Percentiles rank a stretch among this genome's conserved stretches.
phyloP scores from a whole-genome alignment of 1,140 invertebrate species.

The Pogonomyrmex barbatus region DNA sequence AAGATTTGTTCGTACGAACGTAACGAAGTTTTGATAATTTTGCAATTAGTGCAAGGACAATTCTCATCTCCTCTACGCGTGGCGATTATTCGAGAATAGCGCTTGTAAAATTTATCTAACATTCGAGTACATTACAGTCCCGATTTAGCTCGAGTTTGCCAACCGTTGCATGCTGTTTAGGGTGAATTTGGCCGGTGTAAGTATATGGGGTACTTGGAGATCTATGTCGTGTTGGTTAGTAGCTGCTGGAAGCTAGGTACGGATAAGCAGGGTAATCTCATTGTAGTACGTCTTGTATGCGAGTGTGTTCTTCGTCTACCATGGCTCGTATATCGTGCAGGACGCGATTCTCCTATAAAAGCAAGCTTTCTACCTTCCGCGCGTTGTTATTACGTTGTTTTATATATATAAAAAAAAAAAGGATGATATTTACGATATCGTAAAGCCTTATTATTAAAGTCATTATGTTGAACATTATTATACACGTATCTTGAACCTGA shows the following conservation, averaged over 20 bases:
- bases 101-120: constrained; percentile 30
- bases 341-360: constrained; percentile 40
- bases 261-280: constrained; percentile 66
- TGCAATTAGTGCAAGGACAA: background rate
- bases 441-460: constrained; percentile 56
- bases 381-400: constrained; percentile 43
- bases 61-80: background rate
- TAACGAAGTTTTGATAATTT: constrained; percentile 21
- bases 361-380: constrained; percentile 12
- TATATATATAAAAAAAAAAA: constrained; percentile 24
- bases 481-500: background rate
- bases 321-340: constrained; percentile 20
- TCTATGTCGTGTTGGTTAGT: constrained; percentile 51
- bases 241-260: constrained; percentile 40
- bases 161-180: constrained; percentile 37
- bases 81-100: background rate
- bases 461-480: constrained; percentile 22
- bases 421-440: constrained; percentile 52
- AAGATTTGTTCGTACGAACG: background rate
- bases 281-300: constrained; percentile 56
- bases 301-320: constrained; percentile 59
- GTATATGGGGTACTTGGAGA: constrained; percentile 52
- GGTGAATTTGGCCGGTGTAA: constrained; percentile 38
- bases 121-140: constrained; percentile 23
- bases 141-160: constrained; percentile 45